Percentiles rank a stretch among this genome's conserved stretches.
phyloP scores from a whole-genome alignment of 2,113 vertebrate species.

The Nettapus auritus region DNA sequence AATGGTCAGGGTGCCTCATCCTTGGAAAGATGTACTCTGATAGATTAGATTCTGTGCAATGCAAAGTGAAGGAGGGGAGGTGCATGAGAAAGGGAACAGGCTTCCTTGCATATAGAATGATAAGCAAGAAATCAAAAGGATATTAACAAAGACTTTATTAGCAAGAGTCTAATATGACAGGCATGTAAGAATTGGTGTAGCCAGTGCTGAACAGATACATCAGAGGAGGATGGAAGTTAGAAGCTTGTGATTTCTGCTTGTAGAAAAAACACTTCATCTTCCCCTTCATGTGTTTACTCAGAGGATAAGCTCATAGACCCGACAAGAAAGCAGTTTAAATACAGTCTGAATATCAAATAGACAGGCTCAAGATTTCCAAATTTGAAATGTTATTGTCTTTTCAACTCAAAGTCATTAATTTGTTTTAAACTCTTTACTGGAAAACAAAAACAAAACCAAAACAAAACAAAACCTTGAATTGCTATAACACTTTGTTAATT shows the following conservation, averaged over 20 bases:
- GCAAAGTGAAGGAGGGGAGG: neutral
- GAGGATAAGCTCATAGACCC: neutral
- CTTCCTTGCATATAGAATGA: neutral
- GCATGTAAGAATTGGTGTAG: neutral
- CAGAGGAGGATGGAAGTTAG: neutral
- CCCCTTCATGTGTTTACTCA: neutral
- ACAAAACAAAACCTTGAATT: neutral
- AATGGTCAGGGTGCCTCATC: neutral
- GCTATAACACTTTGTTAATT: neutral
- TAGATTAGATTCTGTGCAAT: neutral
- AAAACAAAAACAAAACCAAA: neutral
- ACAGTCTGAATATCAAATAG: neutral
- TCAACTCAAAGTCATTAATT: neutral
- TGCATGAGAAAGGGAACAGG: neutral
- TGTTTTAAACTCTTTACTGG: neutral
- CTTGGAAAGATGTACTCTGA: neutral
- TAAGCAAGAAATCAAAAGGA: neutral
- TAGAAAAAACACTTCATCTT: neutral
- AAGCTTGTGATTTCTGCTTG: neutral
- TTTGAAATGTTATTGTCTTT: neutral
- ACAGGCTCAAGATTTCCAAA: neutral
- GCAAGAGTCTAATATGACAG: neutral
- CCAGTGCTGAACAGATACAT: neutral
- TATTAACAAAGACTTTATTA: neutral
- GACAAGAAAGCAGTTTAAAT: neutral